These are phyloP conservation scores for Ecdyonurus torrentis DNA, from an alignment of 2,888 invertebrate genomes.

Conservation along the genomic window DNA sequence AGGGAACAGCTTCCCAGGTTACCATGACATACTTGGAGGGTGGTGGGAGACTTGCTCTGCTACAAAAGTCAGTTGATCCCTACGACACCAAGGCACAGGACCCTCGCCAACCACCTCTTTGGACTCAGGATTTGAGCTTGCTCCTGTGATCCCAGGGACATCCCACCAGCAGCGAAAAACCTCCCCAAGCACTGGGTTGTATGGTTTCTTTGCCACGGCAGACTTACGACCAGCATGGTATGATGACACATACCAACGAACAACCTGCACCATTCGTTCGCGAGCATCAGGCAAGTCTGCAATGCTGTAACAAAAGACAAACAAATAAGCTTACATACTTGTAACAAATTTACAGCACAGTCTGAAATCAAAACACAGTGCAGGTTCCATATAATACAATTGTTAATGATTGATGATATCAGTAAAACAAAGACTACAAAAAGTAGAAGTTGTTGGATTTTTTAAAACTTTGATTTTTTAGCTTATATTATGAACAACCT, in stretches of 20 bases:
- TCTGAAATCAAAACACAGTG: too few relatives aligned
- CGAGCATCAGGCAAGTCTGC: conserved; percentile 70
- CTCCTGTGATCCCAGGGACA: conserved; percentile 27
- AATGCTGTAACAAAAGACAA: conserved; percentile 63
- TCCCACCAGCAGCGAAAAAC: conserved; percentile 84
- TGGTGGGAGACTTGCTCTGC: conserved; percentile 99
- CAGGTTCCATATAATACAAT: too few relatives aligned
- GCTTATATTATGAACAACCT: too few relatives aligned
- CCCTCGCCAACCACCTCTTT: conserved; percentile 43
- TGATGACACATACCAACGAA: conserved; percentile 94
- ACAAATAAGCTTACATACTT: too few relatives aligned
- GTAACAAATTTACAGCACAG: too few relatives aligned
- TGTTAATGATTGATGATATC: too few relatives aligned
- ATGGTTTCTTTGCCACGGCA: conserved; percentile 95
- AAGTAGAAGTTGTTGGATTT: too few relatives aligned
- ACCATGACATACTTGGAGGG: conserved; percentile 69
- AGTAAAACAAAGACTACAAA: too few relatives aligned
- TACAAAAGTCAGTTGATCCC: conserved; percentile 79
- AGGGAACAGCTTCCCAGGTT: too few relatives aligned
- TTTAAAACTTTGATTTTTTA: too few relatives aligned
- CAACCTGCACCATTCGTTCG: conserved; percentile 86
- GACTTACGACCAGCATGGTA: conserved; percentile 98
- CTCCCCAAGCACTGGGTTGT: conserved; percentile 96
- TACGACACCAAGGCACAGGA: conserved; percentile 80
- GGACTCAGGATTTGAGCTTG: background rate